These are phyloP conservation scores for Morone saxatilis DNA, from an alignment of 2,113 vertebrate species.

Conservation along the genomic window DNA sequence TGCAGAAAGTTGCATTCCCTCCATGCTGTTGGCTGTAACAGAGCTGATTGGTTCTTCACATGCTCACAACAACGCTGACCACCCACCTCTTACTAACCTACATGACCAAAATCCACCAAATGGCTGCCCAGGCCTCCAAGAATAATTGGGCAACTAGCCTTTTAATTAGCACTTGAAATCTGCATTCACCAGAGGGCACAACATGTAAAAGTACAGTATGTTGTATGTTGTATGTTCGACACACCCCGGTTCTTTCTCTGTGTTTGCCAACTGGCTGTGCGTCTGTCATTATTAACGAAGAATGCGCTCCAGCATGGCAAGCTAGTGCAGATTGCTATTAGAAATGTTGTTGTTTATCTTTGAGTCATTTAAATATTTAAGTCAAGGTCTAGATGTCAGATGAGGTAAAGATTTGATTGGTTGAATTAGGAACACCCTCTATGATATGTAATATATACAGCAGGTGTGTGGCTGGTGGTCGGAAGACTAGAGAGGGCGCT, in stretches of 20 bases:
- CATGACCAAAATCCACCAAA: too few relatives aligned
- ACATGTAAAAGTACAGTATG: conserved; percentile 28
- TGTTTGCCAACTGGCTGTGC: background rate
- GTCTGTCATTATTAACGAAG: background rate
- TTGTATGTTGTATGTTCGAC: background rate
- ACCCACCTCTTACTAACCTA: conserved; percentile 13
- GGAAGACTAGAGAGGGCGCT: too few relatives aligned
- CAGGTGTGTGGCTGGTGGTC: too few relatives aligned
- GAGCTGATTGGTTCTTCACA: background rate
- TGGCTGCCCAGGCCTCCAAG: conserved; percentile 13
- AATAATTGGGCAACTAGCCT: conserved; percentile 2
- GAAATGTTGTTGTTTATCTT: background rate
- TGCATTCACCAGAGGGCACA: conserved; percentile 26
- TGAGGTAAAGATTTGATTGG: background rate
- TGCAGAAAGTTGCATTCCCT: too few relatives aligned
- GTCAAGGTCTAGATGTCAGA: background rate
- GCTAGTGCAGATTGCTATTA: background rate
- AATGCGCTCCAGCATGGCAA: background rate
- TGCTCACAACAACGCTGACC: background rate
- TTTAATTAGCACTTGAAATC: conserved; percentile 49
- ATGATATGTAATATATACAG: background rate
- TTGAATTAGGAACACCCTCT: background rate
- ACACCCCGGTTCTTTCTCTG: conserved; percentile 29
- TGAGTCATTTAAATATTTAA: background rate
- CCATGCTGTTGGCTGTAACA: background rate